These are phyloP conservation scores for Meteorus sp. DNA, from an alignment of 1,140 invertebrate genomes.

Conservation along the genomic window DNA sequence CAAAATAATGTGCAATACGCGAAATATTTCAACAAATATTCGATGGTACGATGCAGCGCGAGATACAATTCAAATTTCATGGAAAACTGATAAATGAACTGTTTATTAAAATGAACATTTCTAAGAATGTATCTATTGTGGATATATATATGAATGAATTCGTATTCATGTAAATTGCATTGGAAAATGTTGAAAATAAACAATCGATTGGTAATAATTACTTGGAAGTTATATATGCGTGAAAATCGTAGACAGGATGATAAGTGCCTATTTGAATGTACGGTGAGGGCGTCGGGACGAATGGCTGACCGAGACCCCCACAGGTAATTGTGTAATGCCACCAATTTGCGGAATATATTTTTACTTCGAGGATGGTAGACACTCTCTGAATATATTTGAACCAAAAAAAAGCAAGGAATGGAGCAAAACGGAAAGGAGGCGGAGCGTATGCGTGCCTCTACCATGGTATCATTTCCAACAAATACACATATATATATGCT, in stretches of 20 bases:
- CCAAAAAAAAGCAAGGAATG: not conserved
- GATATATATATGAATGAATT: no score
- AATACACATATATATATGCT: not conserved
- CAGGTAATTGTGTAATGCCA: slow-evolving; percentile 45
- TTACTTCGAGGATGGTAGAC: not conserved
- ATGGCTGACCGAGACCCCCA: no score
- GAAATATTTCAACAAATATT: no score
- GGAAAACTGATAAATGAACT: no score
- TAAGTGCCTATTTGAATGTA: not conserved
- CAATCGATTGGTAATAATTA: not conserved
- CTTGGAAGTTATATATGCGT: not conserved
- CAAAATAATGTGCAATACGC: no score
- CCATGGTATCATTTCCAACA: slow-evolving; percentile 12
- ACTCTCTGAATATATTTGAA: not conserved
- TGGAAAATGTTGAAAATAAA: not conserved
- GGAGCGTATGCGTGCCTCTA: slow-evolving; percentile 10
- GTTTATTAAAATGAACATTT: no score
- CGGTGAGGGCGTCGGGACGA: no score
- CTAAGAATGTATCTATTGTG: no score
- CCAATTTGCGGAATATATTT: slow-evolving; percentile 39
- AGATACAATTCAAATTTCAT: no score
- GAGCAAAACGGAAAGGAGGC: not conserved
- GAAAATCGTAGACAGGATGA: not conserved
- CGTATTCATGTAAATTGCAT: not conserved
- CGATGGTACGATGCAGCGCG: no score